Base-by-base conservation (phyloP, 2,888 invertebrate species). In the Hyppa rectilinea region DNA sequence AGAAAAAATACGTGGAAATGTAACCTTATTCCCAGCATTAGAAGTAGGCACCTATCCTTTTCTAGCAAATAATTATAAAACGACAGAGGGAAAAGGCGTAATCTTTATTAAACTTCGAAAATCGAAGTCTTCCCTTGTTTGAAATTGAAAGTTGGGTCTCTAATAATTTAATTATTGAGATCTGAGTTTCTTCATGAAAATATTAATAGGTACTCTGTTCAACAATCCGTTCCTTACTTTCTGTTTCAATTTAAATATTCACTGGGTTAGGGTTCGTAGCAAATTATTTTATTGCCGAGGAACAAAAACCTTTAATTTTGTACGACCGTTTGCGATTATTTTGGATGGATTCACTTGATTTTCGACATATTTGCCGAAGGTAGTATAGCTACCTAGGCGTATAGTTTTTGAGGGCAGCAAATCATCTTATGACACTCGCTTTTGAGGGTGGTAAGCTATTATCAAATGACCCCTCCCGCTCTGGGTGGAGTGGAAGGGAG, bases 111-210 rank as follows among this genome's bases (percentile, higher is more conserved):
- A n/a, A 78, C 31, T 78, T n/a, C 2, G 14, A 50, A 55, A 45
- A 45, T 70, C 23, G 31, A 56, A 78, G 58, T 60, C 45, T 31
- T 47, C 20, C 20, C 12, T 63, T 38, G 65, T 75, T 75, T 58
- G 52, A 61, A 36, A 49, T 58, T 52, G 47, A 49, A 80, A 61
- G 38, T 75, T 62, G 43, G 38, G 31, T 58, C 43, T 53, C n/a
- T n/a, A 53, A 20, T 53, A 59, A 75, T 67, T 62, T 34, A 50
- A 62, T 79, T 79, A 73, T 62, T 63, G 50, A 34, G 38, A 55
- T 60, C 45, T n/a, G 67, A 23, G 29, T 50, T 77, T 45, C 49
- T 60, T 38, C 14, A 47, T 40, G 29, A 49, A 61, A 62, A 43
- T 68, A 26, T 68, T 40, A 69, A 47, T 77, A n/a, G n/a, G n/a